Evolutionary conservation across 2,888 invertebrate genomes (phyloP).

Genomic region (Andrena fulva): DNA sequence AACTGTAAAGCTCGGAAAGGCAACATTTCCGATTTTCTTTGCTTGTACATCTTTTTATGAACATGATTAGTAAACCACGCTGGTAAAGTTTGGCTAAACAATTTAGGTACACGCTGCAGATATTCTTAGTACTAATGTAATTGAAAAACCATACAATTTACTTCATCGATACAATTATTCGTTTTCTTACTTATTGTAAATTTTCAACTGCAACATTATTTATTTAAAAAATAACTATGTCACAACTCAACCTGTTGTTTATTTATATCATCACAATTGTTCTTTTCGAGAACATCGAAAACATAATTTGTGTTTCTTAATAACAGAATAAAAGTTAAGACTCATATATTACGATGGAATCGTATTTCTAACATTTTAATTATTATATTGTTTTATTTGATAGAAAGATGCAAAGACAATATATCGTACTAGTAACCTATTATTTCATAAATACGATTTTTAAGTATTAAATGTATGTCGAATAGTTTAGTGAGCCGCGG

Average conservation of each 20-base stretch:
- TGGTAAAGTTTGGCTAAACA: not conserved
- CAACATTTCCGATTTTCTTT: too few relatives aligned
- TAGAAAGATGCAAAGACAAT: constrained; percentile 1
- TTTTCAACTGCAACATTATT: not conserved
- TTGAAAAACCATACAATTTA: not conserved
- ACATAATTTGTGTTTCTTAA: not conserved
- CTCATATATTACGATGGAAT: not conserved
- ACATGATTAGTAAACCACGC: not conserved
- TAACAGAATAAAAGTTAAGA: not conserved
- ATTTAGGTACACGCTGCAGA: not conserved
- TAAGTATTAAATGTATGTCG: constrained; percentile 6
- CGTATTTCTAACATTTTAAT: not conserved
- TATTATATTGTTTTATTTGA: constrained; percentile 5
- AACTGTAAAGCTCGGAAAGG: too few relatives aligned
- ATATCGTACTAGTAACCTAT: constrained; percentile 6
- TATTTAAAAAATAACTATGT: not conserved
- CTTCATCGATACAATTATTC: not conserved
- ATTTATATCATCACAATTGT: not conserved
- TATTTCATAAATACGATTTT: constrained; percentile 1
- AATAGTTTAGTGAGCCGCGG: not conserved
- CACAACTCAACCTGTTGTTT: constrained; percentile 8
- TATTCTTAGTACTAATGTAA: not conserved
- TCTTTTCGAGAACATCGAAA: constrained; percentile 3
- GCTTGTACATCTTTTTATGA: too few relatives aligned
- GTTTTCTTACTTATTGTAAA: not conserved